These are phyloP conservation scores for Pandemis cinnamomeana DNA, from an alignment of 2,888 invertebrate species.

Conservation along the genomic window DNA sequence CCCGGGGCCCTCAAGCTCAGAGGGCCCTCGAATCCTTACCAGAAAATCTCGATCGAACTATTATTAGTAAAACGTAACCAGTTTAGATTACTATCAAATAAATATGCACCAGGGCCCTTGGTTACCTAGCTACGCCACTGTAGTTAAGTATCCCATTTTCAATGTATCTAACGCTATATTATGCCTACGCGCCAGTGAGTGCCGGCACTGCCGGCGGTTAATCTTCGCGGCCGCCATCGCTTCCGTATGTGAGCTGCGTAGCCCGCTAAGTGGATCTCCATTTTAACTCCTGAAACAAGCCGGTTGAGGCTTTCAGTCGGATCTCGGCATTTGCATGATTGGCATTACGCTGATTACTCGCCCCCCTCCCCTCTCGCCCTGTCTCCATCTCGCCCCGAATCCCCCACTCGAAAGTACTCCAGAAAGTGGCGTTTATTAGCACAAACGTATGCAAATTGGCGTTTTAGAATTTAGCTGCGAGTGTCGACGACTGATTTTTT, in stretches of 20 bases:
- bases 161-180: not conserved
- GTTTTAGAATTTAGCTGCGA: conserved; percentile 62
- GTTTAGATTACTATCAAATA: too few relatives aligned
- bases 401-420: conserved; percentile 50
- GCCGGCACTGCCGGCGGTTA: not conserved
- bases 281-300: conserved; percentile 85
- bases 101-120: too few relatives aligned
- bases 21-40: too few relatives aligned
- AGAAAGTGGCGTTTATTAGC: conserved; percentile 60
- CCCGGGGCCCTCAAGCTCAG: too few relatives aligned
- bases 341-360: conserved; percentile 82
- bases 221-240: conserved; percentile 59
- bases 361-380: conserved; percentile 48
- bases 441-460: conserved; percentile 77
- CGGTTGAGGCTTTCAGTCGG: conserved; percentile 83
- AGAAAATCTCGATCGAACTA: too few relatives aligned
- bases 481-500: conserved; percentile 27
- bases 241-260: conserved; percentile 83
- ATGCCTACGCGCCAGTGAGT: not conserved
- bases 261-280: conserved; percentile 83
- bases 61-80: too few relatives aligned
- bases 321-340: conserved; percentile 84
- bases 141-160: too few relatives aligned
- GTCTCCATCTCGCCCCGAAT: conserved; percentile 46
- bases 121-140: too few relatives aligned